phyloP scores from a whole-genome alignment of 2,888 invertebrate species.

The Entomobrya proxima region DNA sequence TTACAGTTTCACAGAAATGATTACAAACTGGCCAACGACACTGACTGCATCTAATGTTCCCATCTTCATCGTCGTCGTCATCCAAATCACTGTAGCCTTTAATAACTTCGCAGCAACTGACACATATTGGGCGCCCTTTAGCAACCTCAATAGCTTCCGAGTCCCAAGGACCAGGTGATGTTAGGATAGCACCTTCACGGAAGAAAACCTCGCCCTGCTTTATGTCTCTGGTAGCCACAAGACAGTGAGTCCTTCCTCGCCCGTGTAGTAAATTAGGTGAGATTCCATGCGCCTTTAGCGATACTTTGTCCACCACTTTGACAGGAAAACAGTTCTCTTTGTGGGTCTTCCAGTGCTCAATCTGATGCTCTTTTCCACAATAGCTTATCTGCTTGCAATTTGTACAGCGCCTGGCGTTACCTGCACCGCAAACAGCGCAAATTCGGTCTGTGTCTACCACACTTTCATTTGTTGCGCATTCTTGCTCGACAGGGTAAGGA shows the following conservation, averaged over 20 bases:
- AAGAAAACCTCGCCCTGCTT: conserved; percentile 40
- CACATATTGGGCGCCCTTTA: conserved; percentile 35
- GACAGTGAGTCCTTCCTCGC: neutral
- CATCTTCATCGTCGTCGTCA: conserved; percentile 40
- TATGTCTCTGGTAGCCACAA: conserved; percentile 42
- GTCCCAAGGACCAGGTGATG: conserved; percentile 41
- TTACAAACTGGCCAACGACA: conserved; percentile 52
- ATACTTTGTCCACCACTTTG: neutral
- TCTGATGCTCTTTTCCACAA: conserved; percentile 40
- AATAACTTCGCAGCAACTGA: conserved; percentile 53
- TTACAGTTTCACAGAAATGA: conserved; percentile 39
- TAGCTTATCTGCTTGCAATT: conserved; percentile 45
- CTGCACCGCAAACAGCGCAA: conserved; percentile 20
- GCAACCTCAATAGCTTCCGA: conserved; percentile 47
- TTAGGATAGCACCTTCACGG: conserved; percentile 9
- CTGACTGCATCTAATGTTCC: neutral
- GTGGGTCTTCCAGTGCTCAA: conserved; percentile 30
- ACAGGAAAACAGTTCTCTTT: conserved; percentile 34
- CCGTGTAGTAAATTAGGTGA: neutral
- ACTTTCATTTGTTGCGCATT: neutral
- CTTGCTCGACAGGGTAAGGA: neutral
- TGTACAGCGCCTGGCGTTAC: conserved; percentile 25
- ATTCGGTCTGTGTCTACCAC: neutral
- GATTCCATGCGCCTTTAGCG: neutral
- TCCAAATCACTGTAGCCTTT: conserved; percentile 18